Percentiles rank a stretch among this genome's conserved stretches.
These are phyloP conservation scores for Crotalus horridus DNA, from an alignment of 2,113 vertebrate species.

Conservation along the genomic window DNA sequence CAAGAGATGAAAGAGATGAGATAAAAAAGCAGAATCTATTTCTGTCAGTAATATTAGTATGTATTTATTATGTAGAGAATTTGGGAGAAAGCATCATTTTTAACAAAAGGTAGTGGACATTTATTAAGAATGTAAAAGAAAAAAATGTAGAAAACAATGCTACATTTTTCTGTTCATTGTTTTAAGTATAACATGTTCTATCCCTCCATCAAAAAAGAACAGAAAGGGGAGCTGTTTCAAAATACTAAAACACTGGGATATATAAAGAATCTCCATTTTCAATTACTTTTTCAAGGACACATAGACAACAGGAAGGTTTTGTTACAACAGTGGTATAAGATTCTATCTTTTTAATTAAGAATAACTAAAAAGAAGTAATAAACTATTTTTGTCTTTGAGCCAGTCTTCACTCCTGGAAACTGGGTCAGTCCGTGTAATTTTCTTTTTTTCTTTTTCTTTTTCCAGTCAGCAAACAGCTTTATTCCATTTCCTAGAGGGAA, in stretches of 20 bases:
- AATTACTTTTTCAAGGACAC: neutral
- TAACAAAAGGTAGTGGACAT: neutral
- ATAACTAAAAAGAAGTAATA: neutral
- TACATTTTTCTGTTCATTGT: neutral
- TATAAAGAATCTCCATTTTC: neutral
- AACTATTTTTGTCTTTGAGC: neutral
- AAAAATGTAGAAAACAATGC: neutral
- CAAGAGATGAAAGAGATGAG: neutral
- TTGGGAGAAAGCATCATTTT: neutral
- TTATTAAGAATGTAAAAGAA: neutral
- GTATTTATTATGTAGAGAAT: neutral
- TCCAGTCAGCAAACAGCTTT: neutral
- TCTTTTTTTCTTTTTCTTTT: too few species aligned
- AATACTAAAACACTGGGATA: neutral
- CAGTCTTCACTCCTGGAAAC: neutral
- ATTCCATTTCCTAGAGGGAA: neutral
- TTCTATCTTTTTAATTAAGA: neutral
- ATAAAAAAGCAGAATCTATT: neutral
- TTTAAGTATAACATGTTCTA: neutral
- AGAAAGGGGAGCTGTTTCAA: neutral
- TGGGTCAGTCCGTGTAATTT: neutral
- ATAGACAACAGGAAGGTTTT: neutral
- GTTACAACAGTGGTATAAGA: neutral
- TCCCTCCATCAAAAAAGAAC: neutral
- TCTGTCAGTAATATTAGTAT: neutral